Evolutionary conservation across 2,797 vertebrate species (phyloP).

Genomic region (Pseudomugil gertrudae): DNA sequence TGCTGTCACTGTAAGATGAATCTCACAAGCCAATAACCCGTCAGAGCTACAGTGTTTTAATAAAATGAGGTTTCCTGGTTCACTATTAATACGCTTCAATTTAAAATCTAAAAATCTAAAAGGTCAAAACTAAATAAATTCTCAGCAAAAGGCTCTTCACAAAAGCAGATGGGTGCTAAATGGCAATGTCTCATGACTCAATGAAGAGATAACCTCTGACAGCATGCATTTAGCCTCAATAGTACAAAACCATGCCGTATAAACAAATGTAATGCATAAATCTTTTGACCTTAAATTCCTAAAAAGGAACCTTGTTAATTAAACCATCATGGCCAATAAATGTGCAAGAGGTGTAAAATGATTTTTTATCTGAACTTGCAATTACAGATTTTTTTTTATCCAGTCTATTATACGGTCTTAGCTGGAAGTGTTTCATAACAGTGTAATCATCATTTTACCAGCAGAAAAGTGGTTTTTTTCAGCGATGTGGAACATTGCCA

Average conservation of each 20-base stretch:
- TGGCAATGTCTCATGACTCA: slow-evolving; percentile 53
- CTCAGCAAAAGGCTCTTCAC: slow-evolving; percentile 22
- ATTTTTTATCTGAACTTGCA: slow-evolving; percentile 61
- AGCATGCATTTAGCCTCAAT: slow-evolving; percentile 61
- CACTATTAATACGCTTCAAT: slow-evolving; percentile 44
- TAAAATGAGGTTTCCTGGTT: slow-evolving; percentile 33
- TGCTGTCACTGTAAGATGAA: slow-evolving; percentile 41
- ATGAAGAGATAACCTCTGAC: slow-evolving; percentile 49
- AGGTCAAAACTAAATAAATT: slow-evolving; percentile 64
- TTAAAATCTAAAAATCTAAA: slow-evolving; percentile 60
- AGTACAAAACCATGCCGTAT: slow-evolving; percentile 59
- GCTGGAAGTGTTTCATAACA: slow-evolving; percentile 50
- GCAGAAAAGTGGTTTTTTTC: slow-evolving; percentile 30
- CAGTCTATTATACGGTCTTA: slow-evolving; percentile 35
- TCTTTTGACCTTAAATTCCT: slow-evolving; percentile 50
- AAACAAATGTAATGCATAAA: slow-evolving; percentile 70
- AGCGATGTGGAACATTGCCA: slow-evolving; percentile 30
- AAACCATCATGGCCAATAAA: slow-evolving; percentile 68
- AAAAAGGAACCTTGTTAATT: slow-evolving; percentile 66
- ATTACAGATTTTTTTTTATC: slow-evolving; percentile 52
- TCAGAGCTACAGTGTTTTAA: slow-evolving; percentile 39
- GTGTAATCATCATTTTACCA: slow-evolving; percentile 49
- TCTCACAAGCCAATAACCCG: slow-evolving; percentile 20
- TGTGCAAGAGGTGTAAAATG: slow-evolving; percentile 66
- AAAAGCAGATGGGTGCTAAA: slow-evolving; percentile 38